These are phyloP conservation scores for Limnodromus scolopaceus DNA, from an alignment of 2,797 vertebrate genomes.

Conservation along the genomic window DNA sequence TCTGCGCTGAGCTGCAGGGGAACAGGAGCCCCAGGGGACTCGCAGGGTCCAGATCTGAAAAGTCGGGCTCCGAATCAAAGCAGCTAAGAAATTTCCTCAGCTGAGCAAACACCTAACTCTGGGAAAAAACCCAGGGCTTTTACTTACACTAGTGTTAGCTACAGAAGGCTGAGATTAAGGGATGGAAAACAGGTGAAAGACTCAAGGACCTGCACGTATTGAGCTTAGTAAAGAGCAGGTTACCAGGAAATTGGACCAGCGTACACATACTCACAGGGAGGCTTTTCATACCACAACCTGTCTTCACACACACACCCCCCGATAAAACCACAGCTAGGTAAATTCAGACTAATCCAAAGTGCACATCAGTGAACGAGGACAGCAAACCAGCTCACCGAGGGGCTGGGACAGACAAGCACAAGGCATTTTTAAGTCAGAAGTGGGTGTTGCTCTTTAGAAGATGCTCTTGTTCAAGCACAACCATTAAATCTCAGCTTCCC, in stretches of 20 bases:
- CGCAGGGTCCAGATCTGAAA: background rate
- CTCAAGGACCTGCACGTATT: background rate
- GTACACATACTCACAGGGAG: background rate
- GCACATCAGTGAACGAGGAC: rapidly evolving
- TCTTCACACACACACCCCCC: rapidly evolving
- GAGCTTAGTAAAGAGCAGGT: background rate
- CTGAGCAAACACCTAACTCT: background rate
- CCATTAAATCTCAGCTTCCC: background rate
- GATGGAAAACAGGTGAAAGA: background rate
- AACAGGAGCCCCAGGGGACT: background rate
- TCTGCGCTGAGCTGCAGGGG: background rate
- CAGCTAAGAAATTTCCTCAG: background rate
- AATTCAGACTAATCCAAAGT: background rate
- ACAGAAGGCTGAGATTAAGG: background rate
- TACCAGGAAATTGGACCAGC: background rate
- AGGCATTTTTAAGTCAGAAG: background rate
- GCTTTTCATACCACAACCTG: background rate
- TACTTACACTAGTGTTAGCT: background rate
- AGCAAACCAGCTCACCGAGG: background rate
- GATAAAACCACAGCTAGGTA: background rate
- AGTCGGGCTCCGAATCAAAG: background rate
- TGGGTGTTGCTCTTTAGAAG: background rate
- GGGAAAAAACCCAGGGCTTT: background rate
- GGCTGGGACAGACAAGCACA: background rate
- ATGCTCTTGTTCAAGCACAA: background rate